Evolutionary conservation across 2,888 invertebrate species (phyloP).

Genomic region (Drosophila maculinotata): DNA sequence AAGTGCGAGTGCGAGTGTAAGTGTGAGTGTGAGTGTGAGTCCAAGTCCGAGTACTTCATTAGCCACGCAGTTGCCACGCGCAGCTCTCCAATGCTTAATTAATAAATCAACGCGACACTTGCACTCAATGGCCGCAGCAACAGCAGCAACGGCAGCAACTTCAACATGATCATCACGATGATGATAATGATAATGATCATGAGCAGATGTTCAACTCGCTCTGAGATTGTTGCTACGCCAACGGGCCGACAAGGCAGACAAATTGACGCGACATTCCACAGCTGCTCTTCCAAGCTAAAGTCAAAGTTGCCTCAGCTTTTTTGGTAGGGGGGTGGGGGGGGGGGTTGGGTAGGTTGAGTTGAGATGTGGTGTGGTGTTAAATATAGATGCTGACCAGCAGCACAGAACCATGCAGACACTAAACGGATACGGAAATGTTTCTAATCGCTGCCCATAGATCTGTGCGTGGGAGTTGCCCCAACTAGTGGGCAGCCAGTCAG

Average conservation of each 20-base stretch:
- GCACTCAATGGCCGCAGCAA: slow-evolving; percentile 72
- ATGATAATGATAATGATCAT: slow-evolving; percentile 20
- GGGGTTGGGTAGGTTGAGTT: too few species aligned
- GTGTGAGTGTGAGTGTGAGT: slow-evolving; percentile 20
- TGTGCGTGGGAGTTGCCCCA: slow-evolving; percentile 55
- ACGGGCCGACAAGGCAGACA: slow-evolving; percentile 70
- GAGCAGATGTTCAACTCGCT: slow-evolving; percentile 48
- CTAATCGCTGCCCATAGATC: slow-evolving; percentile 68
- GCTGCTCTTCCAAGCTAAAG: slow-evolving; percentile 24
- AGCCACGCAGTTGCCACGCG: slow-evolving; percentile 73
- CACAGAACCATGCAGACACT: slow-evolving; percentile 10
- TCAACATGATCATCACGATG: slow-evolving; percentile 25
- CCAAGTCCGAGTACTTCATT: slow-evolving; percentile 67
- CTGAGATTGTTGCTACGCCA: slow-evolving; percentile 69
- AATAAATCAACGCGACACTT: slow-evolving; percentile 84
- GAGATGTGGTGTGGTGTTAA: slow-evolving; percentile 45
- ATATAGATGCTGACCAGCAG: slow-evolving; percentile 47
- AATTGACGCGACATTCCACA: slow-evolving; percentile 82
- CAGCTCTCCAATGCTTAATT: slow-evolving; percentile 81
- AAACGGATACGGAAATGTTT: slow-evolving; percentile 78
- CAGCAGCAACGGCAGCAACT: slow-evolving; percentile 24
- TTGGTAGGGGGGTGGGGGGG: too few species aligned
- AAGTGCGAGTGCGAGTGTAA: slow-evolving; percentile 4
- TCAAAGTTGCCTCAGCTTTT: slow-evolving; percentile 13
- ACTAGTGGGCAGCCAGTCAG: slow-evolving; percentile 44